Percentiles rank a stretch among this genome's conserved stretches.
Conservation (phyloP, 2,888 invertebrate species). For the Tenodera sinensis region DNA sequence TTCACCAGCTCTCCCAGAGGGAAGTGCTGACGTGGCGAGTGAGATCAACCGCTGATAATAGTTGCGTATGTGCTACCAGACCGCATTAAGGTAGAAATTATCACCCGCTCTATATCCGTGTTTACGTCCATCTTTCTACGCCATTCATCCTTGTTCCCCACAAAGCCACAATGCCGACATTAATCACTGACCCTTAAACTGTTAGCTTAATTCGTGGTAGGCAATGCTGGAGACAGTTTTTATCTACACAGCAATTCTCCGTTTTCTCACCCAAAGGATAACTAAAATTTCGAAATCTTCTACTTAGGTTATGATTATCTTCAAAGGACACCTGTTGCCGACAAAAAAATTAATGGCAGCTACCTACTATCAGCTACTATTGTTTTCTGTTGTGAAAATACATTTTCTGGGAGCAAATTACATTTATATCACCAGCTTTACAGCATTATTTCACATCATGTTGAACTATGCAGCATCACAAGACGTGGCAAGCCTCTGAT, state of each 20-base stretch:
- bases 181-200: not conserved
- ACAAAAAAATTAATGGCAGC: no score
- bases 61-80: not conserved
- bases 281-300: no score
- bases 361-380: no score
- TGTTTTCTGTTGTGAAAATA: no score
- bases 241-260: not conserved
- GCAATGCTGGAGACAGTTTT: not conserved
- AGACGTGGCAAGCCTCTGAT: no score
- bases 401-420: no score
- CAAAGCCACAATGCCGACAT: not conserved
- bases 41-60: not conserved
- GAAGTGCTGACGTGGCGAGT: not conserved
- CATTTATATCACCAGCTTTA: no score
- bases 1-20: not conserved
- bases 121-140: not conserved
- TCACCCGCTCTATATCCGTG: not conserved
- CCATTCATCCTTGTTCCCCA: not conserved
- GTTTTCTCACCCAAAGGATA: no score
- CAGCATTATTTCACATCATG: no score
- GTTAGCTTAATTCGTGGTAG: not conserved
- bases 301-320: no score
- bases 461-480: no score
- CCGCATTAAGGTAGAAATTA: not conserved
- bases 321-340: no score